Evolutionary conservation across 2,888 invertebrate species (phyloP).

Genomic region (Thalpophila matura): DNA sequence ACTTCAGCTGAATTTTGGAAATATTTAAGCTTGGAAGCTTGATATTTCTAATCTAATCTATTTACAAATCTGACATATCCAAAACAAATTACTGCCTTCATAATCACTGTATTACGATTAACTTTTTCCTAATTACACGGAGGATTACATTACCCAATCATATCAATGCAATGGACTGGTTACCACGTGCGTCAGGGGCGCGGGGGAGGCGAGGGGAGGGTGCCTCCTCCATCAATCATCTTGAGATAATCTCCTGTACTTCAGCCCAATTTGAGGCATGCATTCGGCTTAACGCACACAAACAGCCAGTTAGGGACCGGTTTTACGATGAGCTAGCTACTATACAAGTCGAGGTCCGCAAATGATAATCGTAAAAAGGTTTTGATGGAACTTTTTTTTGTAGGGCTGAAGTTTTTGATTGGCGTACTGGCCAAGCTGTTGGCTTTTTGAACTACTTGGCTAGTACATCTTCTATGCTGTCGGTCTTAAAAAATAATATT

Average conservation of each 20-base stretch:
- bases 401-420: constrained; percentile 5
- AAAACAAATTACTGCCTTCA: constrained; percentile 26
- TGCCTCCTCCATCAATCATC: constrained; percentile 90
- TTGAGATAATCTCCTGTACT: constrained; percentile 92
- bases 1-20: background rate
- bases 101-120: constrained; percentile 52
- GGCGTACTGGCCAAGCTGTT: background rate
- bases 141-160: constrained; percentile 67
- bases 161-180: constrained; percentile 64
- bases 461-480: background rate
- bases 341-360: constrained; percentile 39
- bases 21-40: too few species aligned
- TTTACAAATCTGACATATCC: constrained; percentile 5
- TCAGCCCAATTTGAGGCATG: constrained; percentile 89
- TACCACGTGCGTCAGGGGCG: constrained; percentile 37
- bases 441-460: too few species aligned
- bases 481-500: too few species aligned
- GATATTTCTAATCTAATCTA: too few species aligned
- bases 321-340: constrained; percentile 55
- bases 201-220: constrained; percentile 18
- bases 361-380: constrained; percentile 40
- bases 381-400: constrained; percentile 6
- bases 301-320: constrained; percentile 54
- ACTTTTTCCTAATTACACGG: constrained; percentile 66
- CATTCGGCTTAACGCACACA: constrained; percentile 87